These are phyloP conservation scores for Tiaroga cobitis DNA, from an alignment of 2,797 vertebrate species.

Conservation along the genomic window DNA sequence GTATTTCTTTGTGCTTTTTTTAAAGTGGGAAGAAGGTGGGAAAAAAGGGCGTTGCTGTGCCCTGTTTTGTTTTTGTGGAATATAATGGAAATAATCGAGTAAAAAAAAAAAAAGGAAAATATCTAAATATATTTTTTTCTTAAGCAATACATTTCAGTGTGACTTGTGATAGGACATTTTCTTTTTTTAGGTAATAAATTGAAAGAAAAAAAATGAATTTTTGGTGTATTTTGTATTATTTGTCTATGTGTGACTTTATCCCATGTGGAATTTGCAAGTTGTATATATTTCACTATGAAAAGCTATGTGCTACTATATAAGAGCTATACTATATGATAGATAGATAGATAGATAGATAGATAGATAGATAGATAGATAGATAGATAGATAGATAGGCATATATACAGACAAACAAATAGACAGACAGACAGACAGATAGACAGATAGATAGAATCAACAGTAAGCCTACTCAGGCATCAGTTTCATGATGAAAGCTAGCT, in stretches of 20 bases:
- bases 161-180: slow-evolving; percentile 89
- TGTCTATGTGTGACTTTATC: slow-evolving; percentile 18
- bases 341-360: not conserved
- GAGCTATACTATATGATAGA: not conserved
- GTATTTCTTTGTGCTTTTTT: slow-evolving; percentile 88
- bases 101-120: slow-evolving; percentile 70
- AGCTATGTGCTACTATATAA: not conserved
- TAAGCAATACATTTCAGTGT: slow-evolving; percentile 92
- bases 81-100: slow-evolving; percentile 80
- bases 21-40: slow-evolving; percentile 70
- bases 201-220: slow-evolving; percentile 73
- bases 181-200: slow-evolving; percentile 89
- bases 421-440: no score
- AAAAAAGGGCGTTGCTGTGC: slow-evolving; percentile 68
- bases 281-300: not conserved
- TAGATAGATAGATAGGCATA: no score
- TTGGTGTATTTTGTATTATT: slow-evolving; percentile 43
- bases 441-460: not conserved
- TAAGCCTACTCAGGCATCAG: not conserved
- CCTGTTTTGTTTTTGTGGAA: slow-evolving; percentile 77
- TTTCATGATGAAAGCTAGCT: slow-evolving; percentile 46
- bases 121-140: slow-evolving; percentile 88
- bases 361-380: no score
- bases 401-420: no score
- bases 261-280: not conserved